These are phyloP conservation scores for Corella eumyota DNA, from an alignment of 23 tunicate genomes.

Conservation along the genomic window DNA sequence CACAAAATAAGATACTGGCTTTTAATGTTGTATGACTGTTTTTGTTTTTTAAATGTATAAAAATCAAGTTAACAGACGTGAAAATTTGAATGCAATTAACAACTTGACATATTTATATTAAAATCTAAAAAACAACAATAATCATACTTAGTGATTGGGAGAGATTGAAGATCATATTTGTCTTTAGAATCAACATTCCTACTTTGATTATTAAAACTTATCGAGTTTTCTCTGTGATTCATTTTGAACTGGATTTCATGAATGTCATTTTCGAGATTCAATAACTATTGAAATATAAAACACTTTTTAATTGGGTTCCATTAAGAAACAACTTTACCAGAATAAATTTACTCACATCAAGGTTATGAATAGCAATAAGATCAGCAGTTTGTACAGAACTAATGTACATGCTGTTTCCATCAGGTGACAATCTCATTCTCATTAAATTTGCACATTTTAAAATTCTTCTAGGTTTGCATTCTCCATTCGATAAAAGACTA, in stretches of 20 bases:
- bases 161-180: slow-evolving; percentile 9
- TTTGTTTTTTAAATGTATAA: too few species aligned
- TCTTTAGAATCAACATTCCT: slow-evolving; percentile 5
- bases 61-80: too few species aligned
- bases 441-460: slow-evolving; percentile 24
- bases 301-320: not conserved
- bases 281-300: not conserved
- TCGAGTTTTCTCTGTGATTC: slow-evolving; percentile 5
- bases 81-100: too few species aligned
- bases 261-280: slow-evolving; percentile 2
- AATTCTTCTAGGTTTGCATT: slow-evolving; percentile 10
- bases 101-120: too few species aligned
- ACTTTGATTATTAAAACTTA: not conserved
- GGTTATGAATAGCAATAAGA: slow-evolving; percentile 60
- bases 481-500: slow-evolving; percentile 13
- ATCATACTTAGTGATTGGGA: slow-evolving; percentile 9
- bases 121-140: too few species aligned
- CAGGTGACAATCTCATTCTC: slow-evolving; percentile 60
- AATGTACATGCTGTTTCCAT: slow-evolving; percentile 68
- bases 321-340: not conserved
- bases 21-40: too few species aligned
- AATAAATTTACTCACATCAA: slow-evolving; percentile 23
- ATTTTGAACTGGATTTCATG: not conserved
- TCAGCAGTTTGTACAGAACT: slow-evolving; percentile 24
- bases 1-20: too few species aligned